phyloP scores from a whole-genome alignment of 2,888 invertebrate genomes.

The Volucella bombylans region DNA sequence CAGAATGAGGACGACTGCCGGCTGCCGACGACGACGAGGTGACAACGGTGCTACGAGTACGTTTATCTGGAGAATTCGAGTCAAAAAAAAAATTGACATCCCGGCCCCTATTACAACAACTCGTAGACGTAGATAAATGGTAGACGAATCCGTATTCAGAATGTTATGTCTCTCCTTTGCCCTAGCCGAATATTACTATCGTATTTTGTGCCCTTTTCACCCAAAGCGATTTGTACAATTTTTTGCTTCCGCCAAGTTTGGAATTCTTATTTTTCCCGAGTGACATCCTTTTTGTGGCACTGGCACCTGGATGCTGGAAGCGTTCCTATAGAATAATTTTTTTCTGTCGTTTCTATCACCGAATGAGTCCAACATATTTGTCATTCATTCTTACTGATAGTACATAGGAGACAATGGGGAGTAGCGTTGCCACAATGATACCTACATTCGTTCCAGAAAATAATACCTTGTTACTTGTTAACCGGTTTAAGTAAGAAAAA shows the following conservation, averaged over 20 bases:
- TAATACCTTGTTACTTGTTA: too few relatives aligned
- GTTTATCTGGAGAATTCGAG: slow-evolving; percentile 11
- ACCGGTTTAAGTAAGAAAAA: too few relatives aligned
- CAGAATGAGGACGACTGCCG: background rate
- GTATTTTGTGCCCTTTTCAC: slow-evolving; percentile 8
- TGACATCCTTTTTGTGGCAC: slow-evolving; percentile 20
- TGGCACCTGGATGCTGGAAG: slow-evolving; percentile 35
- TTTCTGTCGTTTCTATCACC: slow-evolving; percentile 46
- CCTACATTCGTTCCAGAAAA: too few relatives aligned
- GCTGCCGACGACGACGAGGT: background rate
- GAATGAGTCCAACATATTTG: slow-evolving; percentile 48
- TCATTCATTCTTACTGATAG: slow-evolving; percentile 4
- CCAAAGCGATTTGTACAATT: background rate
- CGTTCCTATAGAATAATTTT: slow-evolving; percentile 39
- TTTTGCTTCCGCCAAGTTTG: slow-evolving; percentile 1
- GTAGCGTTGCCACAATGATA: too few relatives aligned
- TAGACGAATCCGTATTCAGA: slow-evolving; percentile 17
- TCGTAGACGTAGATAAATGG: slow-evolving; percentile 51
- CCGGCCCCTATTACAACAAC: slow-evolving; percentile 46
- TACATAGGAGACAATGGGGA: too few relatives aligned
- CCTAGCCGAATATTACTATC: slow-evolving; percentile 48
- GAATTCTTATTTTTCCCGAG: slow-evolving; percentile 19
- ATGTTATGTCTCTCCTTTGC: slow-evolving; percentile 46
- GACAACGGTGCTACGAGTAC: slow-evolving; percentile 32
- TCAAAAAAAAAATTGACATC: slow-evolving; percentile 37